Evolutionary conservation across 1,140 invertebrate genomes (phyloP), one percentile per base, ranked within the genome.

Genomic region (Drosophila eugracilis): DNA sequence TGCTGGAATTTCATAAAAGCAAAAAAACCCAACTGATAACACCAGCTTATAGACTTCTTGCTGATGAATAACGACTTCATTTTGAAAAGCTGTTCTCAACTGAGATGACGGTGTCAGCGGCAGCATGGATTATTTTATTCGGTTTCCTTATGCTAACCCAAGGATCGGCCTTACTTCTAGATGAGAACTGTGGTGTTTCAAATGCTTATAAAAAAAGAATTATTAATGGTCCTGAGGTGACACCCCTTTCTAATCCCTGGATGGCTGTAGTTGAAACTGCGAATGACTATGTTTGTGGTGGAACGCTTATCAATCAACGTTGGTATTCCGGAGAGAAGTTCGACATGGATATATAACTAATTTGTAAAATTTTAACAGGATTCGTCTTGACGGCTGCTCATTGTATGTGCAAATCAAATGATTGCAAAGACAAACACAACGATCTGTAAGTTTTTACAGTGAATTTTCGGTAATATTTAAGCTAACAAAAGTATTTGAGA

Each of bases 351-450:
- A 19, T 14, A 19, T 17, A 9, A 54, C 39, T 28, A 28, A 30
- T 48, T n/a, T 10, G 3, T 0, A 5, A 36, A n/a, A 7, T 49
- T 5, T 49, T 42, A 10, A 3, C 12, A 58, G 57, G 14, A 10
- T 62, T 42, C 14, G 59, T 62, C 1, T 10, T 62, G 21, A 62
- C 59, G 9, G 59, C 59, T 12, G 54, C 36, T 4, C 59, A 62
- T 12, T 62, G 59, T 14, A 0, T 2, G 0, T 14, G 12, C 19
- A 10, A 19, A 0, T 0, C 2, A 0, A 0, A 3, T 0, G 3
- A 24, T 0, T 15, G 6, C n/a, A 44, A 0, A 14, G 0, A 0
- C 1, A 10, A 1, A 3, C 2, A 7, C 4, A 24, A n/a, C 10
- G 2, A 24, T 6, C 12, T 62, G 59, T 62, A 34, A 60, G 59